phyloP scores from a whole-genome alignment of 2,797 vertebrate species.

The Spondyliosoma cantharus region DNA sequence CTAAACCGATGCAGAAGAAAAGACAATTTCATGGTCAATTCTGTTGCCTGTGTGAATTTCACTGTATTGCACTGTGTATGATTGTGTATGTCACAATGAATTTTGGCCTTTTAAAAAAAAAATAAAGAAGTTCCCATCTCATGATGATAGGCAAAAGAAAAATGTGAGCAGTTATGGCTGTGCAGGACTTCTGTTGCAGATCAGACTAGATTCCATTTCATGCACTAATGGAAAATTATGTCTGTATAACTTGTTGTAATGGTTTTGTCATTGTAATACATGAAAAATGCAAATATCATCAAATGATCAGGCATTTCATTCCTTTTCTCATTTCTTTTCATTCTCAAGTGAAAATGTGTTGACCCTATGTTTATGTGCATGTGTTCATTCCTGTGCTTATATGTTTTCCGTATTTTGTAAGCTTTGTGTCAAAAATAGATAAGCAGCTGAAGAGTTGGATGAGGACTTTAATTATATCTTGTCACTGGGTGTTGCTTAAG shows the following conservation, averaged over 20 bases:
- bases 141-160: neutral
- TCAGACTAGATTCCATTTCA: neutral
- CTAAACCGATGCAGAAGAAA: neutral
- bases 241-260: neutral
- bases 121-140: neutral
- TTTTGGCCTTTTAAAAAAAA: too few relatives aligned
- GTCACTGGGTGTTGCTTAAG: too few relatives aligned
- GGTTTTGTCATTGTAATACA: neutral
- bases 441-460: too few relatives aligned
- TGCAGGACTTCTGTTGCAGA: neutral
- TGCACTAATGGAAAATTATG: neutral
- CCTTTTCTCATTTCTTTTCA: neutral
- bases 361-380: neutral
- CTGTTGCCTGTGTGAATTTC: too few relatives aligned
- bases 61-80: too few relatives aligned
- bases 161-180: neutral
- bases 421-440: too few relatives aligned
- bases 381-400: too few relatives aligned
- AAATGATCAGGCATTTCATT: neutral
- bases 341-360: neutral
- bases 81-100: too few relatives aligned
- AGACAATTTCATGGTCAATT: too few relatives aligned
- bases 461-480: too few relatives aligned
- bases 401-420: too few relatives aligned
- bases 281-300: neutral